Conservation (phyloP, 2,113 vertebrate species). For the Tragelaphus scriptus region DNA sequence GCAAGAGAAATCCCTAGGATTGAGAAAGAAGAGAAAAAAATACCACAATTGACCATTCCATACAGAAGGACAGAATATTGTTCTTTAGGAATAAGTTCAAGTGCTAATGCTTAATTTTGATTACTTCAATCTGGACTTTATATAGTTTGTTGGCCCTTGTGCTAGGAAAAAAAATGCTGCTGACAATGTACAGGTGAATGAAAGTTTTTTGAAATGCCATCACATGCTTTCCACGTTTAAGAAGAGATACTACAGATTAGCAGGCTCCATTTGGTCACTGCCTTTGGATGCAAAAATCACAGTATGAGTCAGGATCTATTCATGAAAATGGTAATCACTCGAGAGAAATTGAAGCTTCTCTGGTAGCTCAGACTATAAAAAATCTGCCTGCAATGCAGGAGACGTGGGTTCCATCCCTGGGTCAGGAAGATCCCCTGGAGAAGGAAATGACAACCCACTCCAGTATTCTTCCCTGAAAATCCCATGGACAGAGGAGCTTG, state of each 20-base stretch:
- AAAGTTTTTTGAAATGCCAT: not conserved
- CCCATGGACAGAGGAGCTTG: not conserved
- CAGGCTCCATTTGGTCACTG: not conserved
- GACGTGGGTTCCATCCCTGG: not conserved
- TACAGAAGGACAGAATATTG: not conserved
- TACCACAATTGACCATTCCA: not conserved
- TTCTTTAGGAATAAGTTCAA: not conserved
- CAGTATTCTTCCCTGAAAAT: not conserved
- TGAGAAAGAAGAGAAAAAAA: not conserved
- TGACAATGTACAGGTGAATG: not conserved
- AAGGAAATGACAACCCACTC: not conserved
- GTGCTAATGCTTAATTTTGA: not conserved
- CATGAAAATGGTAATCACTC: not conserved
- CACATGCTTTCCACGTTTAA: not conserved
- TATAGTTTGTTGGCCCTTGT: not conserved
- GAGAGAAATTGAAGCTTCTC: not conserved
- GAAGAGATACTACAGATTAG: not conserved
- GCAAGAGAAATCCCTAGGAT: not conserved
- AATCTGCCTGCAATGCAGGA: not conserved
- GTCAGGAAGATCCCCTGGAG: not conserved
- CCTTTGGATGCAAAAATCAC: not conserved
- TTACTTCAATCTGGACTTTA: not conserved
- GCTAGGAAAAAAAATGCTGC: not conserved
- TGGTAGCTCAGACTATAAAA: not conserved
- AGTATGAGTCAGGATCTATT: not conserved